Percentiles rank a stretch among this genome's conserved stretches.
Evolutionary conservation across 1,140 invertebrate species (phyloP).

Genomic region (Macrobrachium rosenbergii): DNA sequence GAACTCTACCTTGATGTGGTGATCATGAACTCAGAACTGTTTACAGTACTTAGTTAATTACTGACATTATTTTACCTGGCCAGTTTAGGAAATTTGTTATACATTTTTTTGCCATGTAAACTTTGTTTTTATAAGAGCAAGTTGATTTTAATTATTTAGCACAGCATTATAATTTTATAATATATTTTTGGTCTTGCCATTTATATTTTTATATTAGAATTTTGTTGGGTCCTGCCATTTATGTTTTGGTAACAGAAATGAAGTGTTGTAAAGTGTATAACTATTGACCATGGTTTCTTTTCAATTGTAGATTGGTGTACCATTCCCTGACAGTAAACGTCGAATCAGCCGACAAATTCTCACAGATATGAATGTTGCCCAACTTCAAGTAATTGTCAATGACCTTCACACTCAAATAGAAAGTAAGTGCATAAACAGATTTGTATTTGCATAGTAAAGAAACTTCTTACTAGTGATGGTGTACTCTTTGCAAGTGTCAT

Average conservation of each 20-base stretch:
- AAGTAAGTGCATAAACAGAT: conserved; percentile 71
- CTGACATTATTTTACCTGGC: too few species aligned
- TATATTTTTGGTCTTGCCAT: too few species aligned
- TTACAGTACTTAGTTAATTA: too few species aligned
- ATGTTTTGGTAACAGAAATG: neutral
- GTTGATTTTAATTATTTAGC: neutral
- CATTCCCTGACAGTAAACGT: conserved; percentile 83
- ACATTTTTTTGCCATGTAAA: too few species aligned
- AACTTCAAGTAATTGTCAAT: conserved; percentile 94
- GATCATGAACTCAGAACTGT: too few species aligned
- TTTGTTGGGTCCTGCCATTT: too few species aligned
- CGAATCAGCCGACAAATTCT: conserved; percentile 86
- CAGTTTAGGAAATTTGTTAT: too few species aligned
- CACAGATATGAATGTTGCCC: conserved; percentile 94
- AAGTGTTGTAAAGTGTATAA: neutral
- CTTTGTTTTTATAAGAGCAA: neutral
- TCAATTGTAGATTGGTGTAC: conserved; percentile 80
- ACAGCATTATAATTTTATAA: too few species aligned
- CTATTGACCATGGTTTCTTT: conserved; percentile 51
- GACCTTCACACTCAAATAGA: conserved; percentile 94
- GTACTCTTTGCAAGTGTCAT: too few species aligned
- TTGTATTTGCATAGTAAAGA: neutral
- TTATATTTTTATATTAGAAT: too few species aligned
- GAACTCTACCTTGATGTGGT: too few species aligned
- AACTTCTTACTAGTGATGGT: neutral